Base-by-base conservation (phyloP, 2,888 invertebrate species). In the Limnephilus lunatus region DNA sequence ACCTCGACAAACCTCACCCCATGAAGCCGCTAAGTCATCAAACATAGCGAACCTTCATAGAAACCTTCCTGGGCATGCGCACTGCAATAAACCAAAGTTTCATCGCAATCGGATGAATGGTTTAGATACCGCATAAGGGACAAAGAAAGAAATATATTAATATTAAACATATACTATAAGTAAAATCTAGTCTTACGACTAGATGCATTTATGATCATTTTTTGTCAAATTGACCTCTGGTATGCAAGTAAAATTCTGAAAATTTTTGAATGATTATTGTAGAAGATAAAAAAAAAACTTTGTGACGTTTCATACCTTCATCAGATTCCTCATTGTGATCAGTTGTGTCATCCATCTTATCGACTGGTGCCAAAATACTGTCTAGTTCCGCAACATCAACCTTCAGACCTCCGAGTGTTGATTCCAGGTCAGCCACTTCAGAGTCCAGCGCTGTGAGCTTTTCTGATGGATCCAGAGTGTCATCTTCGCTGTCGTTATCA, bases 371-470 rank as follows among this genome's bases (percentile, higher is more conserved):
- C 68, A 93, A 91, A 91, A 94, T 90, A 85, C 95, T 94, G 25
- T 95, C 94, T 0, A 94, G 94, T 3, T 94, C 94, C 0, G 91
- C 94, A 81, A 95, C 94, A 90, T 95, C 95, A 94, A 95, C 94
- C 93, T 94, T 94, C 90, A 94, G 93, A 92, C 94, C 94, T 90
- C 94, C 93, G 89, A 94, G 94, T 31, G 87, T 68, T 32, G 35
- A 81, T 68, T 91, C 53, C 15, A 91, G 39, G n/a, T 44, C 48
- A 44, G 90, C 92, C 25, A 90, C 91, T 39, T 81, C 35, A 68
- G 94, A 92, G 30, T 44, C 86, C 2, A 35, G 83, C 3, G 30
- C n/a, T 53, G 48, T 86, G n/a, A 53, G 53, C n/a, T 86, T 48
- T 30, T 68, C 85, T 85, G 85, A 39, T 39, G 68, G 19, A 86